A percentile compares a stretch with the other conserved stretches of the same genome.
phyloP scores from a whole-genome alignment of 1,140 invertebrate species.

The Macrosteles quadrilineatus region DNA sequence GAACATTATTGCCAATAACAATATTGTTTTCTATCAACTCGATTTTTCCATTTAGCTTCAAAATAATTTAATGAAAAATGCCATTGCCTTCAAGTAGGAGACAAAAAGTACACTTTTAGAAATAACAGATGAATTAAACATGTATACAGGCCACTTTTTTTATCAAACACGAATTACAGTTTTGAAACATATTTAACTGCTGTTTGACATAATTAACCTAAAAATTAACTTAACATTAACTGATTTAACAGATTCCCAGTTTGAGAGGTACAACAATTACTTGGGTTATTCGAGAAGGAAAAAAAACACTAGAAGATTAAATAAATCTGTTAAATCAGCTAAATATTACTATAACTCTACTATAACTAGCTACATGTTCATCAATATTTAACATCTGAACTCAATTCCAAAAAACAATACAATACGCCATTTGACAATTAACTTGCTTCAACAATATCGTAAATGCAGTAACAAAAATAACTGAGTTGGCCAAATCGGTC shows the following conservation, averaged over 20 bases:
- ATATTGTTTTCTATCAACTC: too few relatives aligned
- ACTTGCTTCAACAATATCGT: too few relatives aligned
- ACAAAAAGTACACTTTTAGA: not conserved
- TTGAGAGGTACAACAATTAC: too few relatives aligned
- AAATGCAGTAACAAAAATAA: too few relatives aligned
- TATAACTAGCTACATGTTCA: not conserved
- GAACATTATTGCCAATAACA: too few relatives aligned
- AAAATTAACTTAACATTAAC: not conserved
- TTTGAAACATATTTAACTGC: constrained; percentile 36
- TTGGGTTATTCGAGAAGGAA: not conserved
- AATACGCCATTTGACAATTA: not conserved
- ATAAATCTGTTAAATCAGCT: constrained; percentile 23
- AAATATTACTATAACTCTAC: not conserved
- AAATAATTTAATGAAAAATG: too few relatives aligned
- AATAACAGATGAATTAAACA: not conserved
- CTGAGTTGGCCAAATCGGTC: too few relatives aligned
- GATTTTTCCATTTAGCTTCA: too few relatives aligned
- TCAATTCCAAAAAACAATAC: not conserved
- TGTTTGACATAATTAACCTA: constrained; percentile 28
- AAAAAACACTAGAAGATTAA: not conserved
- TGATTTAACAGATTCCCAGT: constrained; percentile 22
- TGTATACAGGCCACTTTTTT: constrained; percentile 1
- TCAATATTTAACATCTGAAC: not conserved
- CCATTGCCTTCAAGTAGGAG: too few relatives aligned
- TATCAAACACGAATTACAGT: constrained; percentile 21